Evolutionary conservation across 2,888 invertebrate species (phyloP).

Genomic region (Eupeodes luniger): DNA sequence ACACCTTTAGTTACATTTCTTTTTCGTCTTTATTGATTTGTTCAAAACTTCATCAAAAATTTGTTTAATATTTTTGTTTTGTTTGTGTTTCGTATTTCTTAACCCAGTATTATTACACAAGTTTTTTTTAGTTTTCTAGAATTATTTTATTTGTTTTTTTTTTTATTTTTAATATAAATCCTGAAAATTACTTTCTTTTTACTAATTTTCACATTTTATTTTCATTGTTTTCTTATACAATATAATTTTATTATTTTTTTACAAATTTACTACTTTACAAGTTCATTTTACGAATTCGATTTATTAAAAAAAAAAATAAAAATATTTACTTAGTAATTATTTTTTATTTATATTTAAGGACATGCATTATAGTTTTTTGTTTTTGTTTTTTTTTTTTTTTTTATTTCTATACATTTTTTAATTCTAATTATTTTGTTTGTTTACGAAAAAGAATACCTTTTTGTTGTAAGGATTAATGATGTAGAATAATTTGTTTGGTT

Average conservation of each 20-base stretch:
- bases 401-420: slow-evolving; percentile 45
- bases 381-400: background rate
- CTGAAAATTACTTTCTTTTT: slow-evolving; percentile 52
- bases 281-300: slow-evolving; percentile 33
- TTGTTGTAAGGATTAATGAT: slow-evolving; percentile 53
- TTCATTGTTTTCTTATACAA: slow-evolving; percentile 1
- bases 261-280: slow-evolving; percentile 61
- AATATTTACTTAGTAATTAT: slow-evolving; percentile 7
- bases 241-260: slow-evolving; percentile 33
- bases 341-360: slow-evolving; percentile 26
- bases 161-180: slow-evolving; percentile 61
- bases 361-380: slow-evolving; percentile 37
- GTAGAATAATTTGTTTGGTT: slow-evolving; percentile 50
- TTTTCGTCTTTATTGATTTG: slow-evolving; percentile 66
- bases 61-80: slow-evolving; percentile 19
- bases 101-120: slow-evolving; percentile 66
- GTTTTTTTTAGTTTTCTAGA: slow-evolving; percentile 51
- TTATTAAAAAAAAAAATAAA: slow-evolving; percentile 39
- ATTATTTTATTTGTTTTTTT: slow-evolving; percentile 43
- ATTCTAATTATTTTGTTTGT: slow-evolving; percentile 38
- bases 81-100: slow-evolving; percentile 38
- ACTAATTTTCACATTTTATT: slow-evolving; percentile 24
- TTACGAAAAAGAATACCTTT: slow-evolving; percentile 45
- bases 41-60: slow-evolving; percentile 62
- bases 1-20: slow-evolving; percentile 24